Evolutionary conservation across 2,113 vertebrate species (phyloP).

Genomic region (Diadophis punctatus): DNA sequence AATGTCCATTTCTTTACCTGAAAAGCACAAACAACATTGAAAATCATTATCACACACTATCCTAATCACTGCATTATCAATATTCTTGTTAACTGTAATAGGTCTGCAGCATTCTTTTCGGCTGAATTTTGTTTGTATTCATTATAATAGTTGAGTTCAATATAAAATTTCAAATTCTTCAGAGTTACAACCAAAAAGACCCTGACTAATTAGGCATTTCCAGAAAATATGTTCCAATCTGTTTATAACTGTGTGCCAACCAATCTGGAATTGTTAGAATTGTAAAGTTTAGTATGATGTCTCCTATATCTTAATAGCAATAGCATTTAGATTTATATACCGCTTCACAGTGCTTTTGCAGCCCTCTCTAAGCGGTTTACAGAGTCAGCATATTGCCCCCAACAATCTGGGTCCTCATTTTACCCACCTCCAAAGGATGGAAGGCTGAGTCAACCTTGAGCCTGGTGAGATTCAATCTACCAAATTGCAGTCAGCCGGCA

Average conservation of each 20-base stretch:
- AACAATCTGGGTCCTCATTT: too few species aligned
- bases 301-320: not conserved
- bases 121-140: not conserved
- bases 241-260: not conserved
- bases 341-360: too few species aligned
- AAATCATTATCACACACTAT: constrained; percentile 42
- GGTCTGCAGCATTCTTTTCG: not conserved
- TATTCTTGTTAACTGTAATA: constrained; percentile 36
- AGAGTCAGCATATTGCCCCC: too few species aligned
- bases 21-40: constrained; percentile 53
- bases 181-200: not conserved
- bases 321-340: too few species aligned
- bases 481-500: too few species aligned
- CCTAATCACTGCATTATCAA: constrained; percentile 25
- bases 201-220: not conserved
- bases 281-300: not conserved
- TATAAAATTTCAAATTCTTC: not conserved
- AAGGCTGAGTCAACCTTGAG: too few species aligned
- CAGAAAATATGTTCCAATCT: not conserved
- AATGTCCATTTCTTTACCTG: constrained; percentile 83
- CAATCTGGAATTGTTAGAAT: not conserved
- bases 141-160: not conserved
- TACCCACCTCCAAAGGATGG: too few species aligned
- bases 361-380: too few species aligned
- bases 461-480: too few species aligned